These are phyloP conservation scores for Cephus runcator DNA, from an alignment of 2,888 invertebrate genomes.

Conservation along the genomic window DNA sequence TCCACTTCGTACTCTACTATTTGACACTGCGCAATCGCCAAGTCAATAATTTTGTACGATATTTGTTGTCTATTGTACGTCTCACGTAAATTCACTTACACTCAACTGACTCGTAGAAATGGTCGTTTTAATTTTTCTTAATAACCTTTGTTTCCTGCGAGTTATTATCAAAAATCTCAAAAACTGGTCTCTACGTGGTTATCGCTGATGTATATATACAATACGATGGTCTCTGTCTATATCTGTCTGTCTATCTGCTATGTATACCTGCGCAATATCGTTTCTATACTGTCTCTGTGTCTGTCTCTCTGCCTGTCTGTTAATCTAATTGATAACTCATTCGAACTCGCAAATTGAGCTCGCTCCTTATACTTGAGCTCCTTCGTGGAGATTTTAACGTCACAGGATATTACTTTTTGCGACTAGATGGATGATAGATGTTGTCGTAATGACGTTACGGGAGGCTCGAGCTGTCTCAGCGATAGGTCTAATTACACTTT, in stretches of 20 bases:
- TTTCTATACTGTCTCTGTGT: background rate
- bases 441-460: background rate
- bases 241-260: background rate
- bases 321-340: background rate
- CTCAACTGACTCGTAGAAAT: background rate
- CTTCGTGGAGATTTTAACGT: background rate
- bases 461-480: background rate
- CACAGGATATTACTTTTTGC: background rate
- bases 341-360: background rate
- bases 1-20: background rate
- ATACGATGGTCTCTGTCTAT: background rate
- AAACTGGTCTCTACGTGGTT: background rate
- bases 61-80: background rate
- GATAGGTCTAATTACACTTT: background rate
- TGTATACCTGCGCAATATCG: background rate
- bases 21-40: background rate
- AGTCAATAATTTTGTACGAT: background rate
- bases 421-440: background rate
- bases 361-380: background rate
- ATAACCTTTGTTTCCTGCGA: background rate
- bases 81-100: background rate
- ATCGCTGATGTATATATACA: background rate
- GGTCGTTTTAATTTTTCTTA: background rate
- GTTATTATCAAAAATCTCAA: background rate
- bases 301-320: conserved; percentile 5